phyloP scores from a whole-genome alignment of 2,113 vertebrate genomes.

The Heloderma charlesbogerti region DNA sequence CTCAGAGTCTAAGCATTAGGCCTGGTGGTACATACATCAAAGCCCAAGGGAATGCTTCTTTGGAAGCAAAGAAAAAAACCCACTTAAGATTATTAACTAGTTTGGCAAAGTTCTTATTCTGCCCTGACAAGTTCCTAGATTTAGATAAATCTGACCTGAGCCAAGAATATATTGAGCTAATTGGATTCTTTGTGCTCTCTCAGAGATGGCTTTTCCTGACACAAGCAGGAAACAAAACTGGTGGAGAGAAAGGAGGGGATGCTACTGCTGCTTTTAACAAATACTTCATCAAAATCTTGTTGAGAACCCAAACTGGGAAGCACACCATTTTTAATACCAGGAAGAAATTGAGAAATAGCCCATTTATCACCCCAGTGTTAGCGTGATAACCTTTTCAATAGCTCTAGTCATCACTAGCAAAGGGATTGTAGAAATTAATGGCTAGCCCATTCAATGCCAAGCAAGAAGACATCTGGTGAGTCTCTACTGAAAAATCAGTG shows the following conservation, averaged over 20 bases:
- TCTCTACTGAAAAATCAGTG: not conserved
- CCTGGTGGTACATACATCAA: constrained; percentile 48
- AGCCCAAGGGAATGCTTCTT: constrained; percentile 42
- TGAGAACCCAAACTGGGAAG: constrained; percentile 24
- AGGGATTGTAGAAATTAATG: constrained; percentile 22
- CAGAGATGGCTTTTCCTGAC: not conserved
- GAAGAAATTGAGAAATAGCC: constrained; percentile 28
- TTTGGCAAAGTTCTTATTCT: constrained; percentile 54
- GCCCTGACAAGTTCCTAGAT: constrained; percentile 42
- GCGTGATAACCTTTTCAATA: not conserved
- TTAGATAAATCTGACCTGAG: constrained; percentile 57
- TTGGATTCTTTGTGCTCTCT: constrained; percentile 38
- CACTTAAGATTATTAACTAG: constrained; percentile 47
- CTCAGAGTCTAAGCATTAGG: constrained; percentile 32
- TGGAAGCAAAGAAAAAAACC: constrained; percentile 23
- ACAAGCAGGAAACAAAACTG: constrained; percentile 21
- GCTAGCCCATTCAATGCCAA: not conserved
- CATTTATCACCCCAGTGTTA: constrained; percentile 11
- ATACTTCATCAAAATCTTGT: constrained; percentile 49
- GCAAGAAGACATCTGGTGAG: not conserved
- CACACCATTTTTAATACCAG: constrained; percentile 16
- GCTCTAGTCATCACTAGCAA: constrained; percentile 32
- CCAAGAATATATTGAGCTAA: constrained; percentile 35
- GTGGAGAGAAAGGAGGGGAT: not conserved
- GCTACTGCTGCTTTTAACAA: constrained; percentile 33